These are phyloP conservation scores for Drosophila guanche DNA, from an alignment of 1,140 invertebrate species.

Conservation along the genomic window DNA sequence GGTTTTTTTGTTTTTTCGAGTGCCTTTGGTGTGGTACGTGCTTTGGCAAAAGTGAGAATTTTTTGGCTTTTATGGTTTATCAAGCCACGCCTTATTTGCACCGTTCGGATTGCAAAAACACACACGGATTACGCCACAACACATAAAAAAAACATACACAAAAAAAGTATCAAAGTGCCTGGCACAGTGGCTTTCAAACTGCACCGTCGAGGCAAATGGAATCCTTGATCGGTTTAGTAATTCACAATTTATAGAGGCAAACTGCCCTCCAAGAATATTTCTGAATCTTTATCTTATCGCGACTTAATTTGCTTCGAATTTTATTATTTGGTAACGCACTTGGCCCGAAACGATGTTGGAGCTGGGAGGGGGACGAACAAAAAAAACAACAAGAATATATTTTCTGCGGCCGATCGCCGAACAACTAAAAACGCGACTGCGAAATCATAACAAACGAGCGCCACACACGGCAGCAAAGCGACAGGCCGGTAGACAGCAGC, in stretches of 20 bases:
- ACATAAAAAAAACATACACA: constrained; percentile 7
- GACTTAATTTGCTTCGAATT: constrained; percentile 17
- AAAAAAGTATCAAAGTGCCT: neutral
- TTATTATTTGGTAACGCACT: constrained; percentile 31
- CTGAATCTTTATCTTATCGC: constrained; percentile 38
- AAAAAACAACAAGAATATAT: constrained; percentile 37
- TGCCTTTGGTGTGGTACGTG: constrained; percentile 21
- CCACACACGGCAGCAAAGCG: constrained; percentile 27
- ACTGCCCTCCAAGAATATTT: constrained; percentile 9
- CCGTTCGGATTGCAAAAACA: constrained; percentile 18
- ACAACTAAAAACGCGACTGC: constrained; percentile 77
- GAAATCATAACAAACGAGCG: constrained; percentile 80
- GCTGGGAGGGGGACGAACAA: neutral
- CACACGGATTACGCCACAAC: neutral
- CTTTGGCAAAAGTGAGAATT: constrained; percentile 32
- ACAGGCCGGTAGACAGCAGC: constrained; percentile 1
- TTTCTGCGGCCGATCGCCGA: constrained; percentile 74
- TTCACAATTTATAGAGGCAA: constrained; percentile 12
- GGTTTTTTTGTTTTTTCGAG: constrained; percentile 31
- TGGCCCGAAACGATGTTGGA: constrained; percentile 15
- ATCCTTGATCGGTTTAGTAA: neutral
- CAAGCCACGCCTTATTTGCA: constrained; percentile 42
- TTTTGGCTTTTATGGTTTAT: constrained; percentile 27
- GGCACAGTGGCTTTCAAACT: constrained; percentile 13
- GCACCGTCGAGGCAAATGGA: neutral